Evolutionary conservation across 2,888 invertebrate species (phyloP), one percentile per base, ranked within the genome.

Genomic region (Siphlonurus alternatus): DNA sequence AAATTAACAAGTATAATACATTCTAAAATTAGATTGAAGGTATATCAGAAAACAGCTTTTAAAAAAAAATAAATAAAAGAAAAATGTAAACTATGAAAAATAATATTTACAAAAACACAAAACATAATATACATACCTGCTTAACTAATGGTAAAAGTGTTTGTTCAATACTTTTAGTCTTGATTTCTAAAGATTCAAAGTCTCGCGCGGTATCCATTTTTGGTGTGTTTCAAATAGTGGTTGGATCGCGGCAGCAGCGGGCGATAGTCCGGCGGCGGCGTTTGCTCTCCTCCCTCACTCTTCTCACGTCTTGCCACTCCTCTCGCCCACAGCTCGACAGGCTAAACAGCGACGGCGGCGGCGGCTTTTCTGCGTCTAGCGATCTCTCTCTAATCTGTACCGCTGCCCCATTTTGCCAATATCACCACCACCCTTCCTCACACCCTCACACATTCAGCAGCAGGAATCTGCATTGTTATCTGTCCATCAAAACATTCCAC

Each of bases 91-190:
- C n/a, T n/a, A n/a, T n/a, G n/a, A n/a, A n/a, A n/a, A n/a, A n/a
- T n/a, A n/a, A n/a, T n/a, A n/a, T n/a, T n/a, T n/a, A n/a, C n/a
- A n/a, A n/a, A n/a, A n/a, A n/a, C n/a, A n/a, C n/a, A n/a, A n/a
- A 38, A 10, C 5, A 38, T 10, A 38, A 38, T 38, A 56, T 10
- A 18, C 56, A n/a, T 56, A 94, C 94, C 91, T 94, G 93, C 78
- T 91, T 92, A 74, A 94, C 89, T 77, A 94, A 85, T 72, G 94
- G 94, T 75, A 93, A 87, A 73, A 94, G 84, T 71, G 93, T 93
- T 80, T 89, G 89, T 81, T 94, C 94, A 79, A 94, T 89, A 78
- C 93, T 93, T 83, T 88, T 89, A 73, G 93, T 93, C 79, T 89
- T 88, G 76, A 94, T 93, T 81, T 91, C 90, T 77, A 90, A 71